Evolutionary conservation across 2,888 invertebrate genomes (phyloP), one percentile per base, ranked within the genome.

Genomic region (Itoplectis maculator): DNA sequence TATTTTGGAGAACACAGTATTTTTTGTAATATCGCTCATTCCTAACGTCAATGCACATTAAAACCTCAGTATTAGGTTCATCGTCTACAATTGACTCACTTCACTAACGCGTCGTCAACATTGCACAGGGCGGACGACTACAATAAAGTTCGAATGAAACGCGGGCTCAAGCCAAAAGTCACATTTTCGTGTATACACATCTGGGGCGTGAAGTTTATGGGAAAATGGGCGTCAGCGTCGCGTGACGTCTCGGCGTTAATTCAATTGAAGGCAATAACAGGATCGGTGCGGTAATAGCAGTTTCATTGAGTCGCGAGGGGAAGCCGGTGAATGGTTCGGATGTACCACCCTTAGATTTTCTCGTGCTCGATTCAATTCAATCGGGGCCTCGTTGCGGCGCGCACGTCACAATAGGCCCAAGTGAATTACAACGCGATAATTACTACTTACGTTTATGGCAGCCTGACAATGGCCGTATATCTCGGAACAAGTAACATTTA

Each of bases 231-330:
- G 81, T 76, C 29, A 47, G 13, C 11, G 40, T 78, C 42, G 37
- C 73, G 73, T 74, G 74, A 79, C 70, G 56, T 66, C 65, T 45
- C n/a, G 45, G 37, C 42, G 11, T 54, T 51, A 59, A 75, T 66
- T 74, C 63, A 56, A 75, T 82, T 75, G 69, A 51, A 59, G 54
- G 56, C 37, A 82, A 82, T 82, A 76, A 79, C 72, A 70, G 79
- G 79, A 76, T 82, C 75, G 74, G 42, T 79, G n/a, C n/a, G 70
- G 59, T 37, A 42, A 65, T 72, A 59, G 56, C 56, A 45, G 42
- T 40, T 66, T 72, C 49, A 74, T 73, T 74, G 61, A 74, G 54
- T 23, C 68, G 45, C 8, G 66, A 56, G 54, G 42, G 13, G 11
- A 15, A 51, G 47, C 45, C 29, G 7, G 3, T 51, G 42, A 54